These are phyloP conservation scores for Seriola dumerili DNA, from an alignment of 2,113 vertebrate genomes.

Conservation along the genomic window DNA sequence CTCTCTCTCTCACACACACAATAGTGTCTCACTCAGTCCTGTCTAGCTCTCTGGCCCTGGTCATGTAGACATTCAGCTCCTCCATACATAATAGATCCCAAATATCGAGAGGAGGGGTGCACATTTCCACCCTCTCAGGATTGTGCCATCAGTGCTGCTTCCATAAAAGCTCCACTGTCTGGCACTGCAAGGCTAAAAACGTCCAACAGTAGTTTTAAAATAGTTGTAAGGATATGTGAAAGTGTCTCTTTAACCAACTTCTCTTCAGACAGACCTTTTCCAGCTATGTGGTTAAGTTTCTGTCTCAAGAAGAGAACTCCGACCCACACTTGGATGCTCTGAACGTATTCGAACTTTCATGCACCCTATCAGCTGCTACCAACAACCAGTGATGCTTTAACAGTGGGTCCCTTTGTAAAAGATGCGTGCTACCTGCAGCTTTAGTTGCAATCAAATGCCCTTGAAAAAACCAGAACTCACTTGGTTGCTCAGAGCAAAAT, in stretches of 20 bases:
- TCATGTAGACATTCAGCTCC: constrained; percentile 71
- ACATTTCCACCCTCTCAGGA: constrained; percentile 52
- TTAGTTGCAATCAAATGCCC: not conserved
- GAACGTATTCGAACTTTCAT: not conserved
- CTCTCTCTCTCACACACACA: constrained; percentile 55
- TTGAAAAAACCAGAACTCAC: not conserved
- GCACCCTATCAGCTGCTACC: not conserved
- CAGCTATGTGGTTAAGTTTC: constrained; percentile 9
- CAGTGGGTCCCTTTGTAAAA: not conserved
- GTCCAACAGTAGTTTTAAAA: constrained; percentile 25
- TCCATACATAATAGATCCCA: constrained; percentile 72
- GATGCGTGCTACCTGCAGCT: not conserved
- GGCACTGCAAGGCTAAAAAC: constrained; percentile 17
- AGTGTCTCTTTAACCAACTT: not conserved
- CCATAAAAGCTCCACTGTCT: constrained; percentile 49
- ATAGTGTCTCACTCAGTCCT: constrained; percentile 60
- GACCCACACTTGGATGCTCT: not conserved
- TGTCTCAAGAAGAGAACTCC: constrained; percentile 5
- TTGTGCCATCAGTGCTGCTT: constrained; percentile 46
- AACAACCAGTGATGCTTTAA: not conserved
- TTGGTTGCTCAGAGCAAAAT: not conserved
- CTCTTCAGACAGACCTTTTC: not conserved
- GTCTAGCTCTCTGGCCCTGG: constrained; percentile 64
- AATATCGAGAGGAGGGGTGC: constrained; percentile 56
- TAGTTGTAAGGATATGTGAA: constrained; percentile 24